Evolutionary conservation across 1,140 invertebrate genomes (phyloP).

Genomic region (Branchinecta lynchi): DNA sequence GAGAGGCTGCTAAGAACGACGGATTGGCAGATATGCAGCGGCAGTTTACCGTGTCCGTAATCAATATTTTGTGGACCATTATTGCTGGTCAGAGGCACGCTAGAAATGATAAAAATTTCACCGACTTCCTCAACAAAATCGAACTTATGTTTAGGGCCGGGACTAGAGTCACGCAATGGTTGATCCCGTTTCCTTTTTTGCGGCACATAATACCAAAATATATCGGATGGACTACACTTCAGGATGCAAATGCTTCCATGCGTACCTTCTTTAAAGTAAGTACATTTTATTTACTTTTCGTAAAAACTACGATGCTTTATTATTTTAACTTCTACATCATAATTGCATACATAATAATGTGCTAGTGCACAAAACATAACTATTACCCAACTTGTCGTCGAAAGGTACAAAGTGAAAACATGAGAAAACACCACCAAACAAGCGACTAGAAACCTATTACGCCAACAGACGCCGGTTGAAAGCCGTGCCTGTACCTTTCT

Average conservation of each 20-base stretch:
- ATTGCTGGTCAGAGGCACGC: background rate
- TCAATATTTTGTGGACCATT: conserved; percentile 18
- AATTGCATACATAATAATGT: no score
- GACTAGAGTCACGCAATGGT: background rate
- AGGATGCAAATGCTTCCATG: background rate
- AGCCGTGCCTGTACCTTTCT: no score
- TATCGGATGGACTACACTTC: background rate
- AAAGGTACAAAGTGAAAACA: no score
- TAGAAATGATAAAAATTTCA: background rate
- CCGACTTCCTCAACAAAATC: background rate
- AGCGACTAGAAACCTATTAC: no score
- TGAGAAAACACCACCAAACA: no score
- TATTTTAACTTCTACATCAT: no score
- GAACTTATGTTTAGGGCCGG: background rate
- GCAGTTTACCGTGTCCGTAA: conserved; percentile 15
- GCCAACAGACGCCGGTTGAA: no score
- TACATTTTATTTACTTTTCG: background rate
- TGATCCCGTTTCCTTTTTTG: background rate
- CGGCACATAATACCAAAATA: background rate
- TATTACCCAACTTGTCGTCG: no score
- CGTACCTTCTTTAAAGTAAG: background rate
- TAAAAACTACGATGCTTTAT: no score
- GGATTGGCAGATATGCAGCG: conserved; percentile 13
- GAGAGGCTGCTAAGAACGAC: background rate
- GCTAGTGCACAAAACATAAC: no score